Evolutionary conservation across 2,113 vertebrate species (phyloP), one percentile per base, ranked within the genome.

Genomic region (Xiphias gladius): DNA sequence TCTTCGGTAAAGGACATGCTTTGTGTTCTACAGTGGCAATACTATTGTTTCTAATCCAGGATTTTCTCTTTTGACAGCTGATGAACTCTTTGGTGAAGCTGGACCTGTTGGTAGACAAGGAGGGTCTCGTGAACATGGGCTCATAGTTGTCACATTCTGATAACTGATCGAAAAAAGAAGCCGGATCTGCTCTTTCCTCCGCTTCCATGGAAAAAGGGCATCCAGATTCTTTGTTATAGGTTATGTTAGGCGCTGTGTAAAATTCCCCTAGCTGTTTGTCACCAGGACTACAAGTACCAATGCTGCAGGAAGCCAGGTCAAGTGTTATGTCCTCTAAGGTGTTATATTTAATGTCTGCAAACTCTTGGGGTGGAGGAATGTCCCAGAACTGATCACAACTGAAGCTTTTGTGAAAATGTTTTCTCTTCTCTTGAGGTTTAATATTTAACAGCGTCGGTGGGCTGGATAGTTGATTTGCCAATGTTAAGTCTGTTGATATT

Each of bases 331-430:
- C 91, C 43, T 95, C 90, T 65, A 93, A 57, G 39, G 76, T 78
- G 30, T 59, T 79, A 17, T 4, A 65, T 67, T 89, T 87, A 12
- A 87, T 73, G 88, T 95, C 92, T 66, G 94, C 90, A 91, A 95
- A 96, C 69, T 93, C 90, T 69, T 67, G 32, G 1, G 95, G 95
- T 50, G 95, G 94, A 76, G 95, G 95, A 12, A 94, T 86, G 70
- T 89, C 80, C 28, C 43, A 63, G 74, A 73, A 55, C 3, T 57
- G 85, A 35, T 94, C 91, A 37, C 55, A 76, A 24, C 80, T 83
- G 5, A 70, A 57, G 57, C n/a, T 84, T 30, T 85, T 78, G 6
- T 76, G 58, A 58, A 90, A 75, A 28, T 59, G 46, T 0, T 62
- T 73, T 39, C 75, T 61, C 57, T 92, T 94, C 80, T 79, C 86